phyloP scores from a whole-genome alignment of 2,888 invertebrate species.

The Cephus rjabovi region DNA sequence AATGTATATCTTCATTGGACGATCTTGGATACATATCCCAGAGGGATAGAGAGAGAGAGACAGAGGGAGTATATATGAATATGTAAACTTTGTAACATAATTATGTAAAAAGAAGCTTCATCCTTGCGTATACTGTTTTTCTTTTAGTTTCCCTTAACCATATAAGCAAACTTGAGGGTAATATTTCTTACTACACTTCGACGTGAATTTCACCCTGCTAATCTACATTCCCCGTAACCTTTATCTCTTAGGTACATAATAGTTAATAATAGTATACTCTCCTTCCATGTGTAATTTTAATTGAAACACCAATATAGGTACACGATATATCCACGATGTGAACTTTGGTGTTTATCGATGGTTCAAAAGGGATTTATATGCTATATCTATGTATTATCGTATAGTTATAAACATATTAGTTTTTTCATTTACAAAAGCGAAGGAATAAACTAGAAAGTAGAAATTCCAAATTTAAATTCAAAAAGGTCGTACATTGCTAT shows the following conservation, averaged over 20 bases:
- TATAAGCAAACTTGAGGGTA: neutral
- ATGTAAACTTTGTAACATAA: slow-evolving; percentile 23
- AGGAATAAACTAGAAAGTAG: neutral
- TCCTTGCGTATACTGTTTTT: neutral
- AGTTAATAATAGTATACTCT: no score
- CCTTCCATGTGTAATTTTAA: neutral
- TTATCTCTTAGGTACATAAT: no score
- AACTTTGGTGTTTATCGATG: neutral
- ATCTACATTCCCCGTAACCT: no score
- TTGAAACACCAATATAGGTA: neutral
- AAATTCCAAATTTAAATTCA: neutral
- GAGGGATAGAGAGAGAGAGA: neutral
- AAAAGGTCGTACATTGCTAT: neutral
- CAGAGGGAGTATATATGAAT: slow-evolving; percentile 4
- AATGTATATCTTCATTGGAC: no score
- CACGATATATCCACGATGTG: neutral
- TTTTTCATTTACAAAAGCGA: neutral
- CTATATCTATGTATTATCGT: neutral
- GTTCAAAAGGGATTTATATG: neutral
- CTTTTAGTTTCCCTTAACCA: neutral
- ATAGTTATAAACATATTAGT: neutral
- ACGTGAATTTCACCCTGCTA: neutral
- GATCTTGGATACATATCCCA: no score
- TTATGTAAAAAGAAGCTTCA: slow-evolving; percentile 26
- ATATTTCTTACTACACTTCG: neutral